Evolutionary conservation across 2,113 vertebrate species (phyloP).

Genomic region (Xiphophorus hellerii): DNA sequence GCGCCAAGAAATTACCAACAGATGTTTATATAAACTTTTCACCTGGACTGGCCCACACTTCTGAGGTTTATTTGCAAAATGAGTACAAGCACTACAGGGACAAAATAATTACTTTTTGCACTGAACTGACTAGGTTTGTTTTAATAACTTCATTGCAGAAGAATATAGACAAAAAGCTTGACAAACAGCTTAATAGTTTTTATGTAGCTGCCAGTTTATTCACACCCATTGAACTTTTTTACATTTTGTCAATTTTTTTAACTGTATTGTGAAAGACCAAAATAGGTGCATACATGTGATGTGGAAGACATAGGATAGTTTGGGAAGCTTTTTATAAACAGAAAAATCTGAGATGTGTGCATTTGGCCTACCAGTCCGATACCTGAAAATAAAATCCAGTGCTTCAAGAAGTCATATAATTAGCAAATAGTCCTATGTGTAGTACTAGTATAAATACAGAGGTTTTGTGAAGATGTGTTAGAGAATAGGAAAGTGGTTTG

Average conservation of each 20-base stretch:
- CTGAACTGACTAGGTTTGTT: constrained; percentile 12
- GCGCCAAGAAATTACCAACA: constrained; percentile 72
- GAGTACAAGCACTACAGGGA: constrained; percentile 40
- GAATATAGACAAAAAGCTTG: neutral
- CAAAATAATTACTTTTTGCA: constrained; percentile 18
- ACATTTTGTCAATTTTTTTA: neutral
- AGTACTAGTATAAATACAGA: too few relatives aligned
- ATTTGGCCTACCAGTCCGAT: neutral
- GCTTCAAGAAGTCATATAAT: neutral
- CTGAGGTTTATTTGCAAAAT: constrained; percentile 50
- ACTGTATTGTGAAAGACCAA: neutral
- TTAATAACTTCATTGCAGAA: constrained; percentile 5
- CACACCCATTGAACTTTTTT: neutral
- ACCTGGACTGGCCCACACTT: constrained; percentile 57
- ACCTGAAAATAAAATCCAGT: neutral
- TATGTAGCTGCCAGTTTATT: neutral
- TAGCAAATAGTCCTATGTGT: neutral
- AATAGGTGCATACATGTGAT: neutral
- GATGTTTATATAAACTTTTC: constrained; percentile 73
- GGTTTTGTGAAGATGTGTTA: too few relatives aligned
- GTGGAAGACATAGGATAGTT: neutral
- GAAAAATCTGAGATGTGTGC: neutral
- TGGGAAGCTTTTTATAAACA: neutral
- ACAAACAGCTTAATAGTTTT: neutral
- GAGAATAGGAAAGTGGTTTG: too few relatives aligned